Evolutionary conservation across 2,113 vertebrate genomes (phyloP).

Genomic region (Marcusenius ussheri): DNA sequence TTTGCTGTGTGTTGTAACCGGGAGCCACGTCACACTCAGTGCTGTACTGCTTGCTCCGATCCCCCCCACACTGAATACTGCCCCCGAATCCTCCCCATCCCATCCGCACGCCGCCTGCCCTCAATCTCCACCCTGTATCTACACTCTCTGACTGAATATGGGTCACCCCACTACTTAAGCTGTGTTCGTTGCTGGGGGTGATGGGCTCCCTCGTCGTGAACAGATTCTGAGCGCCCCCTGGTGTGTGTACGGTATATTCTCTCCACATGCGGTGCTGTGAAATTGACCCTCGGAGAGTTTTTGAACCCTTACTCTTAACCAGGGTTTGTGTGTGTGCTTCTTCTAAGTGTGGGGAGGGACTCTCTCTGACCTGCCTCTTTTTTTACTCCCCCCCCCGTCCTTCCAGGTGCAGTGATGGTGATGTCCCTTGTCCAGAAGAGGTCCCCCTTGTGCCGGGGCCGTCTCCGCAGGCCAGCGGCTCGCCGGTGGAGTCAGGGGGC

Average conservation of each 20-base stretch:
- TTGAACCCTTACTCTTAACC: background rate
- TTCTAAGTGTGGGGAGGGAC: background rate
- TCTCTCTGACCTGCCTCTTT: background rate
- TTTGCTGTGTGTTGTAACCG: background rate
- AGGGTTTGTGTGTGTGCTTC: background rate
- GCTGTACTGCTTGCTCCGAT: background rate
- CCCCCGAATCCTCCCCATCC: background rate
- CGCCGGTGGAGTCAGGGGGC: constrained; percentile 59
- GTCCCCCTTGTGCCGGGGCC: constrained; percentile 59
- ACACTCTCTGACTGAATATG: background rate
- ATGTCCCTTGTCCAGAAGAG: constrained; percentile 82
- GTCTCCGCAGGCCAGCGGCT: constrained; percentile 59
- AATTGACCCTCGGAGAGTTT: background rate
- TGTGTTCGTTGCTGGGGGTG: background rate
- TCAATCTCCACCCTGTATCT: background rate
- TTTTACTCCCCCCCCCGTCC: background rate
- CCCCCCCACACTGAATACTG: no score
- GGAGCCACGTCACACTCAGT: background rate
- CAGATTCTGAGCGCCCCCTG: background rate
- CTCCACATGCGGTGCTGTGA: background rate
- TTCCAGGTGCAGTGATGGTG: constrained; percentile 71
- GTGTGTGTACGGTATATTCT: background rate
- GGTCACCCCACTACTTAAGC: background rate
- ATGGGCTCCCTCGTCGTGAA: background rate
- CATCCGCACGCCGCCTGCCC: background rate